These are phyloP conservation scores for Herpailurus yagouaroundi DNA, from an alignment of 2,113 vertebrate genomes.

Conservation along the genomic window DNA sequence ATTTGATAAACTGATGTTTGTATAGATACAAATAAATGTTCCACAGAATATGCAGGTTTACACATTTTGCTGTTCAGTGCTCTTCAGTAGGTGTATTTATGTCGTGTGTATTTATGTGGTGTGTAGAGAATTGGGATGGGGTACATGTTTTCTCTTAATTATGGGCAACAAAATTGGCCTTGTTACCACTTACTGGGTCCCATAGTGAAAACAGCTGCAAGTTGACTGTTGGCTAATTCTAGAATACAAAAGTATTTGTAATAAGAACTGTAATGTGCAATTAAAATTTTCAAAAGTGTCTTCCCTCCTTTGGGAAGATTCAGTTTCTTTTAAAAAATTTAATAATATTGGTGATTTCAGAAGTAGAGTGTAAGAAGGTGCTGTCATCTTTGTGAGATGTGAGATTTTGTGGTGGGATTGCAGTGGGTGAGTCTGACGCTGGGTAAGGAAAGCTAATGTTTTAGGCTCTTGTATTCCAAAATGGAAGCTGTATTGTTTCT, in stretches of 20 bases:
- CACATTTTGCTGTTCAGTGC: constrained; percentile 68
- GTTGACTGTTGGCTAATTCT: constrained; percentile 56
- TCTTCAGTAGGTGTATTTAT: background rate
- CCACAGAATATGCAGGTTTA: constrained; percentile 69
- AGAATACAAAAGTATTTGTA: constrained; percentile 16
- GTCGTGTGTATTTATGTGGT: background rate
- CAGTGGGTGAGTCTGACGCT: background rate
- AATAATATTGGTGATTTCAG: background rate
- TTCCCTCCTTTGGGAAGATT: background rate
- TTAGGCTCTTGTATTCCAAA: constrained; percentile 2
- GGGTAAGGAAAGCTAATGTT: background rate
- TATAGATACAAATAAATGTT: constrained; percentile 71
- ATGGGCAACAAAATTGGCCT: background rate
- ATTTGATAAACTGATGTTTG: constrained; percentile 79
- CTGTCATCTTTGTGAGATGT: constrained; percentile 34
- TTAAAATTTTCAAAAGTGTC: constrained; percentile 4
- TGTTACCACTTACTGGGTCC: constrained; percentile 19
- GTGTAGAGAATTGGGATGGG: constrained; percentile 33
- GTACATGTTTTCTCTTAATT: constrained; percentile 57
- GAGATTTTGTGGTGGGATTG: background rate
- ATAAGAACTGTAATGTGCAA: constrained; percentile 49
- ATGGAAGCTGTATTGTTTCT: constrained; percentile 13
- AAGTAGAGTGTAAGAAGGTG: background rate
- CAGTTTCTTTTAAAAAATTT: constrained; percentile 48
- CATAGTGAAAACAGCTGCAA: background rate